These are phyloP conservation scores for Paraplagusia blochii DNA, from an alignment of 2,113 vertebrate species.

Conservation along the genomic window DNA sequence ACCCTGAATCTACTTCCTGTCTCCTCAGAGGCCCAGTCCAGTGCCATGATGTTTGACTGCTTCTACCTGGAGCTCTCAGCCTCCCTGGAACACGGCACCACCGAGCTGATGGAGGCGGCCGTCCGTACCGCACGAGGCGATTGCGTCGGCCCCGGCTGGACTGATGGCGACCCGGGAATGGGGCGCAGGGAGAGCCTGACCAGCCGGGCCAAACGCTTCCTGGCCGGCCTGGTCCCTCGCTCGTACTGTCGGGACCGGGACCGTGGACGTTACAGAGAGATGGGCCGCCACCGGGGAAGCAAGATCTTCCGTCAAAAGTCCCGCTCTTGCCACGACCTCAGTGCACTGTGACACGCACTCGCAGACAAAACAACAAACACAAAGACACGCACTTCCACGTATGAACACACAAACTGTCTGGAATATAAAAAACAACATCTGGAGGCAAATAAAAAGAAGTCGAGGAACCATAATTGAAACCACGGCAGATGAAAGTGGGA, in stretches of 20 bases:
- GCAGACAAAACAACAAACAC: neutral
- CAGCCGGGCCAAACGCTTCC: slow-evolving; percentile 85
- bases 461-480: neutral
- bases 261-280: slow-evolving; percentile 74
- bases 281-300: slow-evolving; percentile 75
- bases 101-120: slow-evolving; percentile 83
- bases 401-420: slow-evolving; percentile 14
- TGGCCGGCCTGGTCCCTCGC: slow-evolving; percentile 83
- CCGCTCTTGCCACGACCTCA: slow-evolving; percentile 89
- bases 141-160: slow-evolving; percentile 71
- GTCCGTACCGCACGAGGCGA: slow-evolving; percentile 83
- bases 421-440: too few relatives aligned
- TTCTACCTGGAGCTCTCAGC: slow-evolving; percentile 87
- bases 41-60: slow-evolving; percentile 84
- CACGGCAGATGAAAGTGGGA: neutral
- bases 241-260: slow-evolving; percentile 74
- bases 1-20: slow-evolving; percentile 3
- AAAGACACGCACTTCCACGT: slow-evolving; percentile 24
- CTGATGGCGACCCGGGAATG: slow-evolving; percentile 58
- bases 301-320: slow-evolving; percentile 89
- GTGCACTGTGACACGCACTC: slow-evolving; percentile 71
- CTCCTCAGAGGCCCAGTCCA: slow-evolving; percentile 78
- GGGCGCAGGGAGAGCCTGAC: slow-evolving; percentile 85
- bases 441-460: slow-evolving; percentile 3
- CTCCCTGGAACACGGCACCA: slow-evolving; percentile 86